A percentile compares a stretch with the other conserved stretches of the same genome.
These are phyloP conservation scores for Astropecten irregularis DNA, from an alignment of 53 echinoderm and acorn worm species.

Conservation along the genomic window DNA sequence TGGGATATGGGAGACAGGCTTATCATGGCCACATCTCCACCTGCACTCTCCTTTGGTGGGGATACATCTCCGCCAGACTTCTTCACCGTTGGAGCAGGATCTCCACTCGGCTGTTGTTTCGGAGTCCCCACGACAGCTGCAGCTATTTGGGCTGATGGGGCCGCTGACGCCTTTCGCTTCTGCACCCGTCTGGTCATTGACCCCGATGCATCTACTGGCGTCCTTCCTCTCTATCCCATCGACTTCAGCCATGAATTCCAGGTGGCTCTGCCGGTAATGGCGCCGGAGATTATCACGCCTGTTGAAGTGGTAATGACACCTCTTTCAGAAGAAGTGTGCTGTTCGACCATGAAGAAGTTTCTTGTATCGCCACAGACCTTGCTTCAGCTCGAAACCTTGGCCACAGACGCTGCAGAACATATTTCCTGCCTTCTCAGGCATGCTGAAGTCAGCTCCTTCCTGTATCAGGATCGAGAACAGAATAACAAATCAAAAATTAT, in stretches of 20 bases:
- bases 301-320: slow-evolving; percentile 16
- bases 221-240: background rate
- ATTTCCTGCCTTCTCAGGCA: background rate
- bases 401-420: slow-evolving; percentile 1
- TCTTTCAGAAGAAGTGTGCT: background rate
- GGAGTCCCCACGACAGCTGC: background rate
- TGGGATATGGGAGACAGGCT: background rate
- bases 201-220: background rate
- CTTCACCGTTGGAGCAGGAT: too few species aligned
- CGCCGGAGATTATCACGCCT: background rate
- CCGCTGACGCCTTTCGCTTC: background rate
- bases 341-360: background rate
- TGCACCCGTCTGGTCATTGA: background rate
- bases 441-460: background rate
- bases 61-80: background rate
- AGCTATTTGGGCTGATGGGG: background rate
- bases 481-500: background rate
- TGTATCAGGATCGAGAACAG: slow-evolving; percentile 3
- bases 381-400: slow-evolving; percentile 7
- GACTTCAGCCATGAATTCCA: background rate
- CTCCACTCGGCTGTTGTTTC: background rate
- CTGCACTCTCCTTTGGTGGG: background rate
- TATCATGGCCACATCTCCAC: background rate
- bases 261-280: background rate
- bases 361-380: slow-evolving; percentile 11